Conservation (phyloP, 2,113 vertebrate genomes). For the Hippopotamus amphibius region DNA sequence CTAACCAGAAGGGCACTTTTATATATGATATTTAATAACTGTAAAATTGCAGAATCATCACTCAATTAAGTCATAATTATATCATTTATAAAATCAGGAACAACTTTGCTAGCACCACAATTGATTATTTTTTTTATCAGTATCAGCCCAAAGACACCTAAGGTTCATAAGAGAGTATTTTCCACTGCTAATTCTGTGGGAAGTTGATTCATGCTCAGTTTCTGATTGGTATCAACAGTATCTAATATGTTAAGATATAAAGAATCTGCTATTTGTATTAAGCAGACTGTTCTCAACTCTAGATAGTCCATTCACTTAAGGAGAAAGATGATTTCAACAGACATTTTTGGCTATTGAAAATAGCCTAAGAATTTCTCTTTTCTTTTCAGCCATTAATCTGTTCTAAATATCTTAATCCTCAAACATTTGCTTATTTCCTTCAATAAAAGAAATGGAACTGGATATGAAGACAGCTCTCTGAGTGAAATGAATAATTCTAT, state of each 20-base stretch:
- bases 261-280: background rate
- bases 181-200: conserved; percentile 53
- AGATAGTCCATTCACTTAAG: background rate
- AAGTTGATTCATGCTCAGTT: conserved; percentile 46
- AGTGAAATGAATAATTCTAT: background rate
- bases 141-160: background rate
- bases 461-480: background rate
- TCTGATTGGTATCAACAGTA: conserved; percentile 25
- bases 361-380: background rate
- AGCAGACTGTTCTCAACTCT: conserved; percentile 14
- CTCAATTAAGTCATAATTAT: background rate
- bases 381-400: background rate
- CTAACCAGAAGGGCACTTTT: background rate
- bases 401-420: background rate
- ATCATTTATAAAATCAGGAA: background rate
- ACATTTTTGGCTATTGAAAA: background rate
- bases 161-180: conserved; percentile 52
- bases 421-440: background rate
- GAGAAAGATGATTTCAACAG: conserved; percentile 8
- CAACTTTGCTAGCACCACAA: conserved; percentile 40
- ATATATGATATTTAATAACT: background rate
- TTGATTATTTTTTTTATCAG: background rate
- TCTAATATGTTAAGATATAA: background rate
- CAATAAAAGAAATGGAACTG: background rate
- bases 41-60: background rate